Conservation (phyloP, 2,113 vertebrate genomes). For the Salvelinus fontinalis region DNA sequence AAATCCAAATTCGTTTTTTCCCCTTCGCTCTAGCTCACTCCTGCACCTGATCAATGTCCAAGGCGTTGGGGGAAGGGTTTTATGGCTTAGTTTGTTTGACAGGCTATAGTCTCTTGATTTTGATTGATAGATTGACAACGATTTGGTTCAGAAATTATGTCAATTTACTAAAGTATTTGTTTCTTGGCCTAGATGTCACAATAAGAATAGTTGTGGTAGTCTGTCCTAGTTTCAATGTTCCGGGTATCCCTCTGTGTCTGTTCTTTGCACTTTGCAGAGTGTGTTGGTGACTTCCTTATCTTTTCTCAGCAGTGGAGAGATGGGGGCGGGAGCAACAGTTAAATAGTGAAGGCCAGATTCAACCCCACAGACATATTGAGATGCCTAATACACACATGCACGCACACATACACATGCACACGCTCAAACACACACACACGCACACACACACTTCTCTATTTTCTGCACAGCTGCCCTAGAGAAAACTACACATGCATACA, state of each 20-base stretch:
- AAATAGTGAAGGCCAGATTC: not conserved
- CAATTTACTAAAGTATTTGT: too few relatives aligned
- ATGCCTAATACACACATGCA: not conserved
- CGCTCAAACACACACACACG: not conserved
- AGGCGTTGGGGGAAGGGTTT: not conserved
- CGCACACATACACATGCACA: not conserved
- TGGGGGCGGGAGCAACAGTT: not conserved
- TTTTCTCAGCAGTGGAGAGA: not conserved
- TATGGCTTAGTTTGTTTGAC: not conserved
- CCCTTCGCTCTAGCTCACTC: not conserved
- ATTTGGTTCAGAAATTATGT: not conserved
- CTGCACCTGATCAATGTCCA: slow-evolving; percentile 1
- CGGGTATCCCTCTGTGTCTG: too few relatives aligned
- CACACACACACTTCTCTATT: not conserved
- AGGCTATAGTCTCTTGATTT: too few relatives aligned
- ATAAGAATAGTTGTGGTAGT: too few relatives aligned
- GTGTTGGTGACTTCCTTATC: not conserved
- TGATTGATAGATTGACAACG: too few relatives aligned
- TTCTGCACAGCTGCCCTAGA: not conserved
- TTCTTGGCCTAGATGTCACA: not conserved
- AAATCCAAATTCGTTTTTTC: slow-evolving; percentile 29
- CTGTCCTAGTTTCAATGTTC: too few relatives aligned
- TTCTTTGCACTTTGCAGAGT: too few relatives aligned
- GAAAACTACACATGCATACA: not conserved
- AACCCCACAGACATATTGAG: not conserved